These are phyloP conservation scores for Gopherus flavomarginatus DNA, from an alignment of 2,113 vertebrate species.

Conservation along the genomic window DNA sequence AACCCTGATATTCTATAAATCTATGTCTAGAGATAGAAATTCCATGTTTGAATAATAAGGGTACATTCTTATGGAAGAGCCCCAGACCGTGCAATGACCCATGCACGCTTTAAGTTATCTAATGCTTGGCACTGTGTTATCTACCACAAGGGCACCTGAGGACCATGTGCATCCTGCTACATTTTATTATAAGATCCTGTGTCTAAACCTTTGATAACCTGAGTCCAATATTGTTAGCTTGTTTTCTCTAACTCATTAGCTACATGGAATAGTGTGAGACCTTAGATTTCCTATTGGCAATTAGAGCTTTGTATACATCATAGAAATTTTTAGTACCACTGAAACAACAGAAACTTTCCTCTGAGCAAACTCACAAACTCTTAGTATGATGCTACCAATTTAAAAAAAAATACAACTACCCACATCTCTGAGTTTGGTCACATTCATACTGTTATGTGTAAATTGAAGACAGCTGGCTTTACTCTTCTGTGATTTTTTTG, in stretches of 20 bases:
- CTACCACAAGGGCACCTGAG: background rate
- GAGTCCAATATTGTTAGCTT: background rate
- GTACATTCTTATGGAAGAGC: background rate
- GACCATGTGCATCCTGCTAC: background rate
- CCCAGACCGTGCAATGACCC: background rate
- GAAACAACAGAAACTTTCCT: background rate
- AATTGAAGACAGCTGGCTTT: constrained; percentile 57
- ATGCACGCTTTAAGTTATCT: background rate
- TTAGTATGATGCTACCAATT: constrained; percentile 29
- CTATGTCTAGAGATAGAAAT: no score
- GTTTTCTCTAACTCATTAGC: background rate
- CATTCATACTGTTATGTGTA: constrained; percentile 24
- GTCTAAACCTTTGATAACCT: background rate
- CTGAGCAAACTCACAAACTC: background rate
- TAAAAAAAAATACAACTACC: background rate
- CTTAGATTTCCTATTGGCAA: background rate
- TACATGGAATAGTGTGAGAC: background rate
- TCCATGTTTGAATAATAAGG: no score
- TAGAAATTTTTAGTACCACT: background rate
- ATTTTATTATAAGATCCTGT: constrained; percentile 30
- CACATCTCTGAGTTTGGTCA: constrained; percentile 12
- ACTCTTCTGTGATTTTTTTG: constrained; percentile 48
- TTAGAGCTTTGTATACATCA: background rate
- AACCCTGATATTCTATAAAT: no score
- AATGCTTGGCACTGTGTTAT: background rate